Base-by-base conservation (phyloP, 92 coral and sea anemone species). In the Phenganax marumi region DNA sequence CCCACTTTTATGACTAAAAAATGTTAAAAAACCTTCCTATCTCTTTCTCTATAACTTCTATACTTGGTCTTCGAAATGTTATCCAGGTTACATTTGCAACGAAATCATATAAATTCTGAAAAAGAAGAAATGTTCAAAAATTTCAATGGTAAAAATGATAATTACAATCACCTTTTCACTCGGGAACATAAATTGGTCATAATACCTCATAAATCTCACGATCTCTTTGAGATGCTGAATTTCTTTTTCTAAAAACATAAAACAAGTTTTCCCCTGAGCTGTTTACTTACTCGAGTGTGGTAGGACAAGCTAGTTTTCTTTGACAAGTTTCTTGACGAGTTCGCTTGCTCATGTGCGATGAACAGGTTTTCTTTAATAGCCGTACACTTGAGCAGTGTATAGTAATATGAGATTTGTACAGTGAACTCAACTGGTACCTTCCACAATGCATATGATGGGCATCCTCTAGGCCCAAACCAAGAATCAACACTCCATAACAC, bases 361-460 rank as follows among this genome's bases (percentile, higher is more conserved):
- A n/a, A n/a, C n/a, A n/a, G n/a, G 43, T 33, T 33, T 33, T 33
- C 43, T 33, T 33, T 33, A 33, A 33, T 33, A 33, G 43, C 5
- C 43, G 43, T 33, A 5, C n/a, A 21, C 24, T 16, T 14, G 21
- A 24, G 26, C 54, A 19, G 6, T 25, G 2, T 16, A 18, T 10
- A 73, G 57, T n/a, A n/a, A n/a, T 77, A 13, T 18, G 33, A 33
- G n/a, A 21, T 11, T 79, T 8, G 56, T 12, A 13, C 76, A 10
- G 16, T 21, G 10, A 75, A n/a, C 24, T 21, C 10, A 75, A n/a
- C 24, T 49, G 68, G 16, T 61, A 93, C 97, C 91, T 85, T 79
- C 97, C 97, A 87, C 97, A 93, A 4, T 87, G 88, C 96, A 95
- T 77, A 74, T 95, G 98, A 48, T 95, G 98, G 52, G 90, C 91